Evolutionary conservation across 2,797 vertebrate species (phyloP).

Genomic region (Neosalanx taihuensis): DNA sequence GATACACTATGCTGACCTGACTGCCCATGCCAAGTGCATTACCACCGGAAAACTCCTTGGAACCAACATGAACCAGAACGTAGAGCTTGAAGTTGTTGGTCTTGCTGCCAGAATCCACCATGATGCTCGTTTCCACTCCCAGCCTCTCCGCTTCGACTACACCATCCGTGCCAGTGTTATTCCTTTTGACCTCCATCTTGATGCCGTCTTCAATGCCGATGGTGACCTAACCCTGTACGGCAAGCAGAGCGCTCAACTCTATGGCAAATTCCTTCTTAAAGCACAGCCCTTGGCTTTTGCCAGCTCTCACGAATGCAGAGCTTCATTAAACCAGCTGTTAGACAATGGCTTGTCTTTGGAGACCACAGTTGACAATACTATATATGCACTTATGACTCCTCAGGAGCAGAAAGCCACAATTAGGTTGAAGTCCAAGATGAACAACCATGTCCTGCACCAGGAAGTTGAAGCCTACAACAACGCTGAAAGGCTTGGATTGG

Average conservation of each 20-base stretch:
- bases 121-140: constrained; percentile 80
- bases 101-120: constrained; percentile 77
- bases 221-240: constrained; percentile 79
- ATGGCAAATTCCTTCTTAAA: constrained; percentile 84
- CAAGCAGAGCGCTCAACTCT: constrained; percentile 84
- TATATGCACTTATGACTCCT: constrained; percentile 72
- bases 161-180: constrained; percentile 72
- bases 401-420: constrained; percentile 77
- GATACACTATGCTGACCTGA: constrained; percentile 74
- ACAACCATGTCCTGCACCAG: constrained; percentile 81
- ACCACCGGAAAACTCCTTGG: constrained; percentile 80
- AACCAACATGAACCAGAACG: constrained; percentile 77
- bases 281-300: constrained; percentile 82
- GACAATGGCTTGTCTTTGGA: constrained; percentile 58
- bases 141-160: constrained; percentile 78
- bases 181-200: constrained; percentile 82
- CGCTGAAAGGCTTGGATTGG: constrained; percentile 77
- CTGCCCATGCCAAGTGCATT: constrained; percentile 78
- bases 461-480: constrained; percentile 82
- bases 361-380: constrained; percentile 75
- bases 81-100: constrained; percentile 79
- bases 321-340: constrained; percentile 75
- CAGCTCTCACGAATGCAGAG: constrained; percentile 84
- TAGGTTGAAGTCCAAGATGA: constrained; percentile 82
- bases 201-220: constrained; percentile 79